Percentiles rank a stretch among this genome's conserved stretches.
Conservation (phyloP, 2,888 invertebrate genomes). For the Sinopyrophorus schimmeli region DNA sequence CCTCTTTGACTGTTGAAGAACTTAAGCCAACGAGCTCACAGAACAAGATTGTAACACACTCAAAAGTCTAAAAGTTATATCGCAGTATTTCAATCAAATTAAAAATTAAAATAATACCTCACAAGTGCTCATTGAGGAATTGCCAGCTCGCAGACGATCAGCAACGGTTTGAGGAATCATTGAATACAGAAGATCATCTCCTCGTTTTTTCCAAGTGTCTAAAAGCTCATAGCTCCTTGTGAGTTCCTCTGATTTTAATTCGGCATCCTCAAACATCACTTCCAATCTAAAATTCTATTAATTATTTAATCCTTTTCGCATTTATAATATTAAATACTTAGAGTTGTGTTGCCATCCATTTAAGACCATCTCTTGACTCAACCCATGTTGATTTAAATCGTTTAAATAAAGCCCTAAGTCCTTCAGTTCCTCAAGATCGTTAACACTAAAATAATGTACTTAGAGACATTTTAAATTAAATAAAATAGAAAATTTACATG, state of each 20-base stretch:
- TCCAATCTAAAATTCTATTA: conserved; percentile 67
- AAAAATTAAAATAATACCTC: conserved; percentile 65
- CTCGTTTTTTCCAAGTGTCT: conserved; percentile 82
- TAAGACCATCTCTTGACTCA: conserved; percentile 78
- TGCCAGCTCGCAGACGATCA: conserved; percentile 75
- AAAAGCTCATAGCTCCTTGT: conserved; percentile 74
- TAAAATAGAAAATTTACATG: conserved; percentile 62
- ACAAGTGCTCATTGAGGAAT: conserved; percentile 77
- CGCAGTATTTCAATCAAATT: conserved; percentile 2
- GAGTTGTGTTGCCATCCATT: conserved; percentile 84
- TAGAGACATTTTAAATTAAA: no score
- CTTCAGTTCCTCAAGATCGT: conserved; percentile 78
- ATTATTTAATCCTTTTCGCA: no score
- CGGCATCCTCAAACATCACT: conserved; percentile 78
- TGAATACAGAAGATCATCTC: conserved; percentile 83
- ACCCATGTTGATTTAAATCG: conserved; percentile 81
- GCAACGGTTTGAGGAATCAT: conserved; percentile 90
- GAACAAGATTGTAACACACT: conserved; percentile 75
- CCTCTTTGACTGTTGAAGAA: conserved; percentile 61
- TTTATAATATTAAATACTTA: no score
- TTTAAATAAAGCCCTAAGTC: conserved; percentile 76
- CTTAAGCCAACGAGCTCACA: conserved; percentile 67
- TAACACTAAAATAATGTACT: conserved; percentile 71
- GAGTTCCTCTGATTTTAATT: conserved; percentile 73
- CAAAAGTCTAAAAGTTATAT: conserved; percentile 64